Evolutionary conservation across 2,888 invertebrate species (phyloP).

Genomic region (Yponomeuta evonymella): DNA sequence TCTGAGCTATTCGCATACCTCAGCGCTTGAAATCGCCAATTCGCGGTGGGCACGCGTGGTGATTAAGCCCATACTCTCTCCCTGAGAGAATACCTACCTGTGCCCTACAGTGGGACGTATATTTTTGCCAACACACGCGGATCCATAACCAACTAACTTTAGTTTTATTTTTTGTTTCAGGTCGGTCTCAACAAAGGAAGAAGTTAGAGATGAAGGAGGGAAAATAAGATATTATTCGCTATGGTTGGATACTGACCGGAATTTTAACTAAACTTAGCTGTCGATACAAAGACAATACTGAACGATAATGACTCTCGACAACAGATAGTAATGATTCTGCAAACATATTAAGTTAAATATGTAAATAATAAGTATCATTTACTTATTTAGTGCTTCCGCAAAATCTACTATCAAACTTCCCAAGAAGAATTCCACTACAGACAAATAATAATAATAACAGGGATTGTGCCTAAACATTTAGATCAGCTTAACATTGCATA

Average conservation of each 20-base stretch:
- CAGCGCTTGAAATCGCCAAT: too few relatives aligned
- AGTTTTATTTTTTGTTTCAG: neutral
- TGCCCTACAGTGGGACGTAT: too few relatives aligned
- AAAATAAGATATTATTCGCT: neutral
- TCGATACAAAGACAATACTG: neutral
- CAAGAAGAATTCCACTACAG: neutral
- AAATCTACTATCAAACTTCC: conserved; percentile 5
- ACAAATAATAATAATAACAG: conserved; percentile 2
- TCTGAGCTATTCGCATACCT: too few relatives aligned
- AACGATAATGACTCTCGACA: conserved; percentile 46
- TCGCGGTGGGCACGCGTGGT: too few relatives aligned
- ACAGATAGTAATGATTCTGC: conserved; percentile 38
- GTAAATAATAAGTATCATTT: conserved; percentile 27
- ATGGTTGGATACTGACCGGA: too few relatives aligned
- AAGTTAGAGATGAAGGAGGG: neutral
- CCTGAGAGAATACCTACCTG: too few relatives aligned
- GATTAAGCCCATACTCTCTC: too few relatives aligned
- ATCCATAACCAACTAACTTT: neutral
- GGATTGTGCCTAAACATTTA: neutral
- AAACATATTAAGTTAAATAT: conserved; percentile 1
- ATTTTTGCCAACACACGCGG: neutral
- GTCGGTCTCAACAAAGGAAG: neutral
- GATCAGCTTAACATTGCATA: neutral
- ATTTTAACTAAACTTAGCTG: neutral
- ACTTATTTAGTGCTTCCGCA: conserved; percentile 29